A percentile compares a stretch with the other conserved stretches of the same genome.
These are phyloP conservation scores for Huso huso DNA, from an alignment of 2,797 vertebrate genomes.

Conservation along the genomic window DNA sequence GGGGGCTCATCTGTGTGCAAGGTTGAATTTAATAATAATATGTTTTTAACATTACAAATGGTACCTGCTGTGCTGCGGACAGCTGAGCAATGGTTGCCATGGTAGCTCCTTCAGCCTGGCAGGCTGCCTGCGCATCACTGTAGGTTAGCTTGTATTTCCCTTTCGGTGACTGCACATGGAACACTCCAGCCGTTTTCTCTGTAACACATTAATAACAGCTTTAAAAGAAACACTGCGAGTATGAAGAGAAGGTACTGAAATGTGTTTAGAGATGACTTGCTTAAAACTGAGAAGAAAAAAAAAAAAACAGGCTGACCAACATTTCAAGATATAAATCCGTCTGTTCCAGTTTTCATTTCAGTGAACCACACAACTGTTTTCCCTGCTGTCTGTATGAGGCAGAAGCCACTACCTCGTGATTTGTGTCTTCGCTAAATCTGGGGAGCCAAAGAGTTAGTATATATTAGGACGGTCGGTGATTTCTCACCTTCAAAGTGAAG, in stretches of 20 bases:
- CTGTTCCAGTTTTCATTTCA: no score
- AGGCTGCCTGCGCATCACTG: conserved; percentile 63
- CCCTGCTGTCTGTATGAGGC: no score
- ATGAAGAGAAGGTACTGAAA: not conserved
- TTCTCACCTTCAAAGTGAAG: conserved; percentile 75
- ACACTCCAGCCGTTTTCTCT: conserved; percentile 84
- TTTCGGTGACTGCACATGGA: conserved; percentile 69
- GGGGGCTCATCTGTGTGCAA: not conserved
- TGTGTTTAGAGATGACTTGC: no score
- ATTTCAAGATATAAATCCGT: no score
- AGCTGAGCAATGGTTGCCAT: conserved; percentile 76
- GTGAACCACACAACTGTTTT: no score
- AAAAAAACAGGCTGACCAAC: no score
- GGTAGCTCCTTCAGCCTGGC: conserved; percentile 62
- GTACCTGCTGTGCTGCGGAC: conserved; percentile 84
- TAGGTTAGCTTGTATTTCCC: conserved; percentile 78
- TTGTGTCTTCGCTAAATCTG: no score
- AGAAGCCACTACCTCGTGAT: no score
- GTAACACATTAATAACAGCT: conserved; percentile 22
- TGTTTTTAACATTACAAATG: not conserved
- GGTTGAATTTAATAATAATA: not conserved
- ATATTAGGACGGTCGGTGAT: not conserved
- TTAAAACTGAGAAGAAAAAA: no score
- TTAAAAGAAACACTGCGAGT: not conserved
- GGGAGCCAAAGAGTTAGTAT: not conserved